phyloP scores from a whole-genome alignment of 2,797 vertebrate genomes.

The Bucorvus abyssinicus region DNA sequence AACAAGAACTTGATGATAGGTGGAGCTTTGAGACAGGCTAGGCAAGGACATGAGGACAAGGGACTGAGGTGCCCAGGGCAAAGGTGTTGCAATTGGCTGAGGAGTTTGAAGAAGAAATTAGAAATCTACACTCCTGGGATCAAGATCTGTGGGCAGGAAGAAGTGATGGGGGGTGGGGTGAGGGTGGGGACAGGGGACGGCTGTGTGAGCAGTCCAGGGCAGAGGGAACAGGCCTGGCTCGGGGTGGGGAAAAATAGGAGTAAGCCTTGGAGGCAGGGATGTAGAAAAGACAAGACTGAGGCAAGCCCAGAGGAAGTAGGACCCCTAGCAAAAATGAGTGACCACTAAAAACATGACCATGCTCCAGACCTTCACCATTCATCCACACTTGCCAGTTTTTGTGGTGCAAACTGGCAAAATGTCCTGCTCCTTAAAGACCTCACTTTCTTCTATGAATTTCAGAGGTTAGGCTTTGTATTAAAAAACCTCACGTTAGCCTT shows the following conservation, averaged over 20 bases:
- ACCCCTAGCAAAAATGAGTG: neutral
- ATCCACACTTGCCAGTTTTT: neutral
- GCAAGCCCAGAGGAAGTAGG: neutral
- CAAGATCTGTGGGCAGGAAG: neutral
- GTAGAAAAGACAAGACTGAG: neutral
- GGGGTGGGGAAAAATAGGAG: neutral
- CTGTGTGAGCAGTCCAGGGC: accelerated
- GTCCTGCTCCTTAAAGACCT: neutral
- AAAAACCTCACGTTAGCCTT: accelerated
- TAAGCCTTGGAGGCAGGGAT: neutral
- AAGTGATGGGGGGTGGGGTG: neutral
- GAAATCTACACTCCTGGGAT: neutral
- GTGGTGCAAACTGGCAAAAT: neutral
- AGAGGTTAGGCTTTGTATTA: neutral
- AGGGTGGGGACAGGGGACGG: neutral
- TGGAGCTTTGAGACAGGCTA: neutral
- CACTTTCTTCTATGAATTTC: neutral
- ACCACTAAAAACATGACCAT: neutral
- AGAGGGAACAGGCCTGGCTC: accelerated
- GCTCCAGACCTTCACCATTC: neutral
- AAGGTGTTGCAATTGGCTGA: neutral
- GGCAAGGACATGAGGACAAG: neutral
- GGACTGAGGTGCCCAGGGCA: neutral
- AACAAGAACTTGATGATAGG: neutral
- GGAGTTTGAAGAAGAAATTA: neutral